Evolutionary conservation across 2,797 vertebrate genomes (phyloP).

Genomic region (Eulemur albifrons): DNA sequence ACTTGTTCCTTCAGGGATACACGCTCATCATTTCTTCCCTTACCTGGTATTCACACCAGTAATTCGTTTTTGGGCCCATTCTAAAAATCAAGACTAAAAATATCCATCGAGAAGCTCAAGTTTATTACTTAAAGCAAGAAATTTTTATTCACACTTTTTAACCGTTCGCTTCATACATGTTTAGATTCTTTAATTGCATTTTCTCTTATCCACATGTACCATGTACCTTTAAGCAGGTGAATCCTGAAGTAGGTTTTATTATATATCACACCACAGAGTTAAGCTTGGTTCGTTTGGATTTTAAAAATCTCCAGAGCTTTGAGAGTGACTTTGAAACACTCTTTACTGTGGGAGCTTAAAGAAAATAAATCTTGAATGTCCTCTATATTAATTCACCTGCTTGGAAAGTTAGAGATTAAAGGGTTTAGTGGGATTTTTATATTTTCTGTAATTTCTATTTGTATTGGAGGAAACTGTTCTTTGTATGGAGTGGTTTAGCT

Average conservation of each 20-base stretch:
- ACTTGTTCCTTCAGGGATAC: not conserved
- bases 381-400: slow-evolving; percentile 49
- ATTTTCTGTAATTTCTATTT: slow-evolving; percentile 60
- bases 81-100: slow-evolving; percentile 30
- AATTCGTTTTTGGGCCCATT: not conserved
- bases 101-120: not conserved
- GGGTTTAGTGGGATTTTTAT: slow-evolving; percentile 52
- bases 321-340: slow-evolving; percentile 64
- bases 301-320: slow-evolving; percentile 55
- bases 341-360: slow-evolving; percentile 41
- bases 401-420: slow-evolving; percentile 59
- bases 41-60: not conserved
- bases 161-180: slow-evolving; percentile 70
- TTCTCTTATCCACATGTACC: slow-evolving; percentile 66
- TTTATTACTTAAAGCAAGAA: slow-evolving; percentile 44
- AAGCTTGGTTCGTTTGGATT: slow-evolving; percentile 61
- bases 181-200: slow-evolving; percentile 61
- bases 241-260: slow-evolving; percentile 73
- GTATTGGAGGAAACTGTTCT: slow-evolving; percentile 57
- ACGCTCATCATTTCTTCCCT: not conserved
- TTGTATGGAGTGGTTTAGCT: not conserved
- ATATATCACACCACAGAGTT: slow-evolving; percentile 72
- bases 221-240: slow-evolving; percentile 55
- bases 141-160: slow-evolving; percentile 73
- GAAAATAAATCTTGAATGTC: slow-evolving; percentile 58